phyloP scores from a whole-genome alignment of 2,797 vertebrate species.

The Danio albolineatus region DNA sequence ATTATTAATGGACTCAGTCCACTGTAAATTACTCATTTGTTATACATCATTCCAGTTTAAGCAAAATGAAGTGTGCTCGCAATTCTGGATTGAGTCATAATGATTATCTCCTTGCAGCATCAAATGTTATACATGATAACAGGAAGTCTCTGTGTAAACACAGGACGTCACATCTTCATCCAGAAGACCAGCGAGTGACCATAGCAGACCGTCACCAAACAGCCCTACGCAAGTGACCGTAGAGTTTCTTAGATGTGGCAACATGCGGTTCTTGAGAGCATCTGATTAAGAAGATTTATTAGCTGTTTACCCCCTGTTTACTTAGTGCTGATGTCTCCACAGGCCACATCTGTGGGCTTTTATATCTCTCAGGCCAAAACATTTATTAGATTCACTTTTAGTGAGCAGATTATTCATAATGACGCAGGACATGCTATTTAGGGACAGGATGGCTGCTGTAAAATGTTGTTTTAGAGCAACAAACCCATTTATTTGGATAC shows the following conservation, averaged over 20 bases:
- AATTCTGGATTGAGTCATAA: too few relatives aligned
- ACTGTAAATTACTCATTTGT: too few relatives aligned
- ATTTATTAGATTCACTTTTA: not conserved
- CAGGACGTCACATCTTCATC: constrained; percentile 14
- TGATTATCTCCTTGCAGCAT: not conserved
- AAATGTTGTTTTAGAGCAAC: not conserved
- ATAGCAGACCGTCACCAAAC: not conserved
- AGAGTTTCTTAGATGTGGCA: constrained; percentile 26
- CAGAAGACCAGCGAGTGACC: not conserved
- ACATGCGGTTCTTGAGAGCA: not conserved
- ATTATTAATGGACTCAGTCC: too few relatives aligned
- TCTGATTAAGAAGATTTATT: not conserved
- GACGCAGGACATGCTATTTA: not conserved
- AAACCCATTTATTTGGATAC: not conserved
- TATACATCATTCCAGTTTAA: too few relatives aligned
- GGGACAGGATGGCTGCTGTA: not conserved
- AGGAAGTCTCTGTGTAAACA: constrained; percentile 45
- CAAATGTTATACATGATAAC: not conserved
- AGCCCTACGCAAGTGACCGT: not conserved
- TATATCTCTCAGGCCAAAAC: not conserved
- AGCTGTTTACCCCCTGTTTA: constrained; percentile 1
- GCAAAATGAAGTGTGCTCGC: not conserved
- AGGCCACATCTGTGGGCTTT: not conserved
- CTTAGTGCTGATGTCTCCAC: not conserved
- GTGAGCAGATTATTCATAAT: not conserved